phyloP scores from a whole-genome alignment of 2,888 invertebrate genomes.

The Chrysotoxum bicinctum region DNA sequence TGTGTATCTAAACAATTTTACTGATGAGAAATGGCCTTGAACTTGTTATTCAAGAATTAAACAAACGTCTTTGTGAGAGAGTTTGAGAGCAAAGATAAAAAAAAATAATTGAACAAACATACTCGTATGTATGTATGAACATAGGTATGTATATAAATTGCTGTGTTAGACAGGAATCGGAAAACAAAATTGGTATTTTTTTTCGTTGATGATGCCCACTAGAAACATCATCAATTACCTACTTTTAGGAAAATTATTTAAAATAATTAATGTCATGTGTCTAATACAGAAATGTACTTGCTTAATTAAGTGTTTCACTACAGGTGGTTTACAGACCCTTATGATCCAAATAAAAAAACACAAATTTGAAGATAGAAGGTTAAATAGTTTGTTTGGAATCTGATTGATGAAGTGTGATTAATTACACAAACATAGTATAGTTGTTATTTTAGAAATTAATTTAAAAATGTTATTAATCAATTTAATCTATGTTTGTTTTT shows the following conservation, averaged over 20 bases:
- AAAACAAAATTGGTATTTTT: conserved; percentile 25
- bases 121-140: background rate
- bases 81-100: conserved; percentile 22
- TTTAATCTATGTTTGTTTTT: too few relatives aligned
- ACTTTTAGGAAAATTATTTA: conserved; percentile 27
- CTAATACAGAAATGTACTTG: conserved; percentile 39
- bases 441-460: too few relatives aligned
- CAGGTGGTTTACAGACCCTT: conserved; percentile 50
- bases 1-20: conserved; percentile 34
- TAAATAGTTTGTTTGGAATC: background rate
- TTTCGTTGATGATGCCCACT: background rate
- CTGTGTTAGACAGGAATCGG: conserved; percentile 26
- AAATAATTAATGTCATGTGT: conserved; percentile 61
- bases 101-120: conserved; percentile 5
- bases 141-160: conserved; percentile 22
- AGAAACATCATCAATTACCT: conserved; percentile 57
- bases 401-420: background rate
- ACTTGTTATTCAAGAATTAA: conserved; percentile 59
- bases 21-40: conserved; percentile 69
- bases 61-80: conserved; percentile 3
- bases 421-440: too few relatives aligned
- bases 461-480: too few relatives aligned
- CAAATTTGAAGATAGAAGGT: background rate
- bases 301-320: conserved; percentile 44
- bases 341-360: background rate